Percentiles rank a stretch among this genome's conserved stretches.
These are phyloP conservation scores for Mustela nigripes DNA, from an alignment of 2,113 vertebrate species.

Conservation along the genomic window DNA sequence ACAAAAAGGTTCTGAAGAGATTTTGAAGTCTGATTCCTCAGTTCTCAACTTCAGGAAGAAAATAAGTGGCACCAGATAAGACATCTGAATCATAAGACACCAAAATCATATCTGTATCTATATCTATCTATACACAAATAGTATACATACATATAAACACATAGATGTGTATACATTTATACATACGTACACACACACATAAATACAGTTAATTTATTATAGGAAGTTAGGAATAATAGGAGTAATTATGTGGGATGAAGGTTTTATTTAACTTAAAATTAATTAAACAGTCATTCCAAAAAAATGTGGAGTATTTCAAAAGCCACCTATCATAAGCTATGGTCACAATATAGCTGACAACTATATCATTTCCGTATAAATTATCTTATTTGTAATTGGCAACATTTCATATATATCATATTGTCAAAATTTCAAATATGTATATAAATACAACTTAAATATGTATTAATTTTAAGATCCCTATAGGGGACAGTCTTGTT, in stretches of 20 bases:
- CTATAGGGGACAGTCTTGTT: constrained; percentile 89
- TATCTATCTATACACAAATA: background rate
- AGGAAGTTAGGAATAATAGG: background rate
- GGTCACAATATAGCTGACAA: background rate
- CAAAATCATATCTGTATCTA: background rate
- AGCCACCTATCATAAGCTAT: background rate
- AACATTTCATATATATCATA: constrained; percentile 81
- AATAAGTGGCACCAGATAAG: background rate
- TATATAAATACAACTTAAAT: constrained; percentile 83
- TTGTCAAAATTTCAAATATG: constrained; percentile 83
- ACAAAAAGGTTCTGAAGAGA: background rate
- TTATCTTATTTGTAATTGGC: background rate
- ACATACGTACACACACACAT: background rate
- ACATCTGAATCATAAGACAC: background rate
- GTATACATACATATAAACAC: background rate
- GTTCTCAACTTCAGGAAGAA: background rate
- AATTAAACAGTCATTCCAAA: background rate
- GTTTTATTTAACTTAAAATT: constrained; percentile 23
- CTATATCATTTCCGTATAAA: background rate
- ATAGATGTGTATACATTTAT: background rate
- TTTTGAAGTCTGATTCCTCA: background rate
- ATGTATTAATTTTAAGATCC: constrained; percentile 87
- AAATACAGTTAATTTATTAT: background rate
- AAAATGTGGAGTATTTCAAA: background rate
- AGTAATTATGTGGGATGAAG: background rate